These are phyloP conservation scores for Oryzias curvinotus DNA, from an alignment of 2,113 vertebrate genomes.

Conservation along the genomic window DNA sequence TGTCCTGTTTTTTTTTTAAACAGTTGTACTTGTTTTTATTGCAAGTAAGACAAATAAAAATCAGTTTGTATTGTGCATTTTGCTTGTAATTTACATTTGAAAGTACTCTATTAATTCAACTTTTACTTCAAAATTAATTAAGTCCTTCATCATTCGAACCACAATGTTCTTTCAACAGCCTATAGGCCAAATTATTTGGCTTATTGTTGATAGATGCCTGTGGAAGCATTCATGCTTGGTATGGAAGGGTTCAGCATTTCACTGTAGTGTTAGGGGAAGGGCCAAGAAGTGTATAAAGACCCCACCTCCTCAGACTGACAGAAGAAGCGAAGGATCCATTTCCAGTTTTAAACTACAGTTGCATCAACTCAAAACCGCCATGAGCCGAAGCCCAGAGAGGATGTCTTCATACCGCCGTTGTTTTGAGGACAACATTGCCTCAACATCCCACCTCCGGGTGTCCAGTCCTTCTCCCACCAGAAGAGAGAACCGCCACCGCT, in stretches of 20 bases:
- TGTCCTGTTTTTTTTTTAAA: no score
- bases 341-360: constrained; percentile 13
- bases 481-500: constrained; percentile 59
- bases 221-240: constrained; percentile 36
- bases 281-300: constrained; percentile 54
- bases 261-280: constrained; percentile 35
- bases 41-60: not conserved
- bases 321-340: constrained; percentile 3
- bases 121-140: not conserved
- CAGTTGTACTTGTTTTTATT: no score
- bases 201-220: constrained; percentile 67
- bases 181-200: constrained; percentile 58
- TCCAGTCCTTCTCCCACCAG: constrained; percentile 73
- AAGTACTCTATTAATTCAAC: not conserved
- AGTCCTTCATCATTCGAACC: constrained; percentile 5
- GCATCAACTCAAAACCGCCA: constrained; percentile 34
- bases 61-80: not conserved
- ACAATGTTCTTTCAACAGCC: constrained; percentile 35
- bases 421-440: constrained; percentile 61
- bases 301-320: not conserved
- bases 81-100: not conserved
- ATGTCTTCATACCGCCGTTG: constrained; percentile 79
- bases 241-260: constrained; percentile 76
- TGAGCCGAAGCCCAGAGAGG: constrained; percentile 77
- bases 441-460: constrained; percentile 50